Conservation (phyloP, 2,888 invertebrate genomes). For the Melinaea marsaeus region DNA sequence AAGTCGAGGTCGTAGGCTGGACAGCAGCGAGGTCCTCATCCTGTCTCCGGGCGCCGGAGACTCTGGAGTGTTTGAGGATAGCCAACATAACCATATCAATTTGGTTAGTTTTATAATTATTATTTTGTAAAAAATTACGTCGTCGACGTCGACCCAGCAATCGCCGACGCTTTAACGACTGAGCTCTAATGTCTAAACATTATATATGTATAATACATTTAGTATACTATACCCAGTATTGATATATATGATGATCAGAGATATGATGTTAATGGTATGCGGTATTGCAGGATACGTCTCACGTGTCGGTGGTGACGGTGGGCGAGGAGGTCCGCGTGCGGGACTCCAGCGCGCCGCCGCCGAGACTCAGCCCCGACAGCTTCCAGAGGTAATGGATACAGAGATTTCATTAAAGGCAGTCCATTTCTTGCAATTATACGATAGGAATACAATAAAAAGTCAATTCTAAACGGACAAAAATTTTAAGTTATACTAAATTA, state of each 20-base stretch:
- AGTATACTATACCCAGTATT: neutral
- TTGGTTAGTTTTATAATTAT: constrained; percentile 42
- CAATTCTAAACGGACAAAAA: too few species aligned
- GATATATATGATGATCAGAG: neutral
- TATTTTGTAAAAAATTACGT: neutral
- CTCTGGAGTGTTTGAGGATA: constrained; percentile 80
- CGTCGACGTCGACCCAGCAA: neutral
- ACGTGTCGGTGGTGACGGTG: constrained; percentile 94
- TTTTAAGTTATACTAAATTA: too few species aligned
- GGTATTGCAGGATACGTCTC: constrained; percentile 84
- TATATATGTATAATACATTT: too few species aligned
- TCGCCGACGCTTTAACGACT: too few species aligned
- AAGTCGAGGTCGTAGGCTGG: constrained; percentile 81
- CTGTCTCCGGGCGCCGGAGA: constrained; percentile 85
- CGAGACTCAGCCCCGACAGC: constrained; percentile 70
- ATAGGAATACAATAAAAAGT: too few species aligned
- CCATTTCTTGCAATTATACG: too few species aligned
- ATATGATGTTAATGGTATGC: neutral
- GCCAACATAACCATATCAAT: constrained; percentile 53
- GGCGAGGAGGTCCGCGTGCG: constrained; percentile 89
- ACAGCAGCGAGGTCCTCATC: constrained; percentile 92
- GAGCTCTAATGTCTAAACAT: too few species aligned
- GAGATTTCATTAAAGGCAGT: too few species aligned
- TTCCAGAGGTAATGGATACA: constrained; percentile 62
- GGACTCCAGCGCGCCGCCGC: constrained; percentile 79